Conservation (phyloP, 2,888 invertebrate genomes). For the Creontiades dilutus region DNA sequence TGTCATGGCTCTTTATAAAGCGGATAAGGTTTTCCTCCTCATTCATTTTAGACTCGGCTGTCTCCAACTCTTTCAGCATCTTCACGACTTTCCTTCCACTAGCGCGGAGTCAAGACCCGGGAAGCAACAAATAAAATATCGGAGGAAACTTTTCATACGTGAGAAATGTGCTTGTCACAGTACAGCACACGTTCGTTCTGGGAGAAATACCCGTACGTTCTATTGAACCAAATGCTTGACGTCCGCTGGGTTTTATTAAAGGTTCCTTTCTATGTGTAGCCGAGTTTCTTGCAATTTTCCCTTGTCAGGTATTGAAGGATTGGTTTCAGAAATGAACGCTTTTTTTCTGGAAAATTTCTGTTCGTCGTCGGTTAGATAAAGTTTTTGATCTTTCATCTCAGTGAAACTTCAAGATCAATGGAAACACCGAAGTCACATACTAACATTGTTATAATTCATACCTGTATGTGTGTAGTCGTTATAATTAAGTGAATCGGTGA, state of each 20-base stretch:
- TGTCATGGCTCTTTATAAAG: conserved; percentile 42
- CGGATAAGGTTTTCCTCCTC: conserved; percentile 33
- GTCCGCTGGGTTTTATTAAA: conserved; percentile 41
- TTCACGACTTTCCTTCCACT: not conserved
- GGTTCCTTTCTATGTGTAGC: not conserved
- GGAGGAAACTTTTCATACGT: conserved; percentile 36
- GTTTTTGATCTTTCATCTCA: too few species aligned
- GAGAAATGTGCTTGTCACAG: conserved; percentile 41
- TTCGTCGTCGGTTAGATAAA: too few species aligned
- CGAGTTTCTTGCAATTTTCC: not conserved
- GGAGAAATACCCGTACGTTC: conserved; percentile 23
- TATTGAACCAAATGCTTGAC: conserved; percentile 39
- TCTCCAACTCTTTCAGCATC: conserved; percentile 30
- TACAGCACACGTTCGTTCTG: conserved; percentile 38
- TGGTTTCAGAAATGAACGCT: not conserved
- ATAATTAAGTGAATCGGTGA: too few species aligned
- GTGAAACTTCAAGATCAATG: too few species aligned
- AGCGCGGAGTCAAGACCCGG: not conserved
- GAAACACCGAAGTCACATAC: too few species aligned
- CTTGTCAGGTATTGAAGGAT: not conserved
- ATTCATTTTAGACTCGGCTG: conserved; percentile 27
- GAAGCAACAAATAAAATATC: conserved; percentile 36
- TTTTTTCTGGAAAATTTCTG: too few species aligned
- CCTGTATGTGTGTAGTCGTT: too few species aligned
- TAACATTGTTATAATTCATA: too few species aligned